Conservation (phyloP, 2,888 invertebrate species). For the Drosophila infuscata region DNA sequence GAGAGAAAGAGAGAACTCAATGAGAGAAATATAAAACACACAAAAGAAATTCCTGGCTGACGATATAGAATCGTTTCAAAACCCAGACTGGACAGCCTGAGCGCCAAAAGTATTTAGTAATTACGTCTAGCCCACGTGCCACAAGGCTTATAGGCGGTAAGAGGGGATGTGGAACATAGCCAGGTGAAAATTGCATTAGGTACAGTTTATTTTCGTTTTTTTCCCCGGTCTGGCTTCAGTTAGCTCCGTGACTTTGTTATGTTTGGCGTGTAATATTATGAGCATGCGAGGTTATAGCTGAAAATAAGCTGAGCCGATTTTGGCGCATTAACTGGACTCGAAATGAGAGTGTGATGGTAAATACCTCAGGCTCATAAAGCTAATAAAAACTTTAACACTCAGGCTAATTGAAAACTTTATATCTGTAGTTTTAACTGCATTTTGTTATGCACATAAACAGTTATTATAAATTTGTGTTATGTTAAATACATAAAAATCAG, state of each 20-base stretch:
- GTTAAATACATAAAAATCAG: background rate
- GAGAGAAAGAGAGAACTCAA: background rate
- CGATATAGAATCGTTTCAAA: slow-evolving; percentile 26
- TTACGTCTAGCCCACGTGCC: slow-evolving; percentile 60
- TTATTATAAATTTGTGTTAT: background rate
- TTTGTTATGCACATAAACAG: background rate
- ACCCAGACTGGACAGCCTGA: slow-evolving; percentile 46
- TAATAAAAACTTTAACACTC: slow-evolving; percentile 49
- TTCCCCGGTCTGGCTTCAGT: slow-evolving; percentile 6
- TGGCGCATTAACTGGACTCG: slow-evolving; percentile 17
- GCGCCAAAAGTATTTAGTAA: slow-evolving; percentile 78
- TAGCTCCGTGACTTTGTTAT: slow-evolving; percentile 32
- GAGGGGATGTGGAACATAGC: slow-evolving; percentile 10
- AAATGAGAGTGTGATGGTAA: background rate
- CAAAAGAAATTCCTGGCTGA: slow-evolving; percentile 51
- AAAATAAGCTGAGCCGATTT: slow-evolving; percentile 48
- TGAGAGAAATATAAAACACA: slow-evolving; percentile 17
- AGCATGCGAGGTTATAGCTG: slow-evolving; percentile 62
- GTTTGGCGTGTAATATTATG: slow-evolving; percentile 41
- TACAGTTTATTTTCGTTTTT: slow-evolving; percentile 24
- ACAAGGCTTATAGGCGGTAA: background rate
- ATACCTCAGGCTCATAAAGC: slow-evolving; percentile 10
- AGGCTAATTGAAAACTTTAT: slow-evolving; percentile 38
- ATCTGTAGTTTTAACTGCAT: background rate
- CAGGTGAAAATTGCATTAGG: slow-evolving; percentile 77